A percentile compares a stretch with the other conserved stretches of the same genome.
These are phyloP conservation scores for Microcebus griseorufus DNA, from an alignment of 2,113 vertebrate genomes.

Conservation along the genomic window DNA sequence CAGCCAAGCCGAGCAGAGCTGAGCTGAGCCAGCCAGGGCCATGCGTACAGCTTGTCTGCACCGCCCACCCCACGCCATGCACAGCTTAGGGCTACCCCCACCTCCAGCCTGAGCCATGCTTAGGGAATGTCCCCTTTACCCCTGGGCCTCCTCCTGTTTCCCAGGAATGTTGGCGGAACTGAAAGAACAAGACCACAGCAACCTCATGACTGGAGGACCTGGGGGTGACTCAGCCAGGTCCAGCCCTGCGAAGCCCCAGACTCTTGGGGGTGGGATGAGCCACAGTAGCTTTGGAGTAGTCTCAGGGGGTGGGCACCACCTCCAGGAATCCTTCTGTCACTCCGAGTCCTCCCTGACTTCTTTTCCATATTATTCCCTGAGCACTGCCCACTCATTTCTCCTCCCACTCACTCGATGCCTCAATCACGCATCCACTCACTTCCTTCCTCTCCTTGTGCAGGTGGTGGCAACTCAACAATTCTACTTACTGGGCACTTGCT, in stretches of 20 bases:
- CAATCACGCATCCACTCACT: background rate
- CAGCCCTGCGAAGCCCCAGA: background rate
- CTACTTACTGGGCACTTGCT: background rate
- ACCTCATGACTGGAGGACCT: constrained; percentile 41
- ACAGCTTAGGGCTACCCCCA: constrained; percentile 49
- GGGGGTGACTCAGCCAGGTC: background rate
- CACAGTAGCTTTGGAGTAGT: background rate
- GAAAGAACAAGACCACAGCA: constrained; percentile 77
- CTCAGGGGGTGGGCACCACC: no score
- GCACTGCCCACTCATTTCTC: background rate
- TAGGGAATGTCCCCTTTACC: constrained; percentile 71
- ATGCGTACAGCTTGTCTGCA: constrained; percentile 39
- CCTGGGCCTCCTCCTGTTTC: constrained; percentile 76
- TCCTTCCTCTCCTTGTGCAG: constrained; percentile 3
- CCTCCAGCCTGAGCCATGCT: constrained; percentile 70
- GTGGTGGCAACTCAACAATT: background rate
- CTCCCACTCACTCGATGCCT: background rate
- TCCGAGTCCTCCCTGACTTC: background rate
- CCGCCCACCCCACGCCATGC: constrained; percentile 71
- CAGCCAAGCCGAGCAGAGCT: constrained; percentile 58
- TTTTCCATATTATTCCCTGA: background rate
- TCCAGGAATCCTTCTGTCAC: background rate
- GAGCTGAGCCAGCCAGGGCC: constrained; percentile 24
- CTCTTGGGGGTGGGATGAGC: background rate
- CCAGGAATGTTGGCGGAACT: constrained; percentile 65